Base-by-base conservation (phyloP, 2,113 vertebrate species). In the Oriolus oriolus region DNA sequence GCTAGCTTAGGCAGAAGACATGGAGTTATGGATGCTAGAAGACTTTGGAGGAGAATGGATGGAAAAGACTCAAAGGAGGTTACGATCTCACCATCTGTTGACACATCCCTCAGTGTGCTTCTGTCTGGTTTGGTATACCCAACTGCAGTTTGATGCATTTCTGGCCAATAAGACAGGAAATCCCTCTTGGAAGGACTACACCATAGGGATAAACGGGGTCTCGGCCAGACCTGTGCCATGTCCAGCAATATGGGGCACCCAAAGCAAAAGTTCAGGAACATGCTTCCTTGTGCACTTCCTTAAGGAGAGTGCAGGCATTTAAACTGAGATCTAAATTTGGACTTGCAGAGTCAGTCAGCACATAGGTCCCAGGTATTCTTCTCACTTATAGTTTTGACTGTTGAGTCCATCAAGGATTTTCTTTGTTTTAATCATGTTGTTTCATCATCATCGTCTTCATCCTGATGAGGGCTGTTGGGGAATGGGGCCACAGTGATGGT, bases 131-230 rank as follows among this genome's bases (percentile, higher is more conserved):
- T 82, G 69, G 13, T 65, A 49, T 9, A 18, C 22, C 1, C 12
- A 57, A 1, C 4, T 53, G 39, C 31, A 50, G 37, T 37, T 85
- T 70, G 28, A 42, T 5, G 1, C 0, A 2, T 70, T 82, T 28
- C 13, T 63, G 56, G 26, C 16, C n/a, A 45, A 11, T 44, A 6
- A 63, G 26, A 49, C 75, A 60, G 11, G 20, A 78, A 52, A 3
- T 53, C 1, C 21, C 11, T 74, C 35, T 59, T 56, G 56, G 24
- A 82, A 66, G 23, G 26, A 8, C 8, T 70, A 7, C 41, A 19
- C 7, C 18, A 16, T 2, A 30, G 10, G 9, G 7, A 15, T 15
- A n/a, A 20, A 3, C 16, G 6, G 17, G 2, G 10, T 31, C 24
- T 49, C 4, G 4, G 15, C 1, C 56, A 78, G 16, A n/a, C 11